Percentiles rank a stretch among this genome's conserved stretches.
Evolutionary conservation across 2,888 invertebrate genomes (phyloP).

Genomic region (Drosophila quasianomalipes): DNA sequence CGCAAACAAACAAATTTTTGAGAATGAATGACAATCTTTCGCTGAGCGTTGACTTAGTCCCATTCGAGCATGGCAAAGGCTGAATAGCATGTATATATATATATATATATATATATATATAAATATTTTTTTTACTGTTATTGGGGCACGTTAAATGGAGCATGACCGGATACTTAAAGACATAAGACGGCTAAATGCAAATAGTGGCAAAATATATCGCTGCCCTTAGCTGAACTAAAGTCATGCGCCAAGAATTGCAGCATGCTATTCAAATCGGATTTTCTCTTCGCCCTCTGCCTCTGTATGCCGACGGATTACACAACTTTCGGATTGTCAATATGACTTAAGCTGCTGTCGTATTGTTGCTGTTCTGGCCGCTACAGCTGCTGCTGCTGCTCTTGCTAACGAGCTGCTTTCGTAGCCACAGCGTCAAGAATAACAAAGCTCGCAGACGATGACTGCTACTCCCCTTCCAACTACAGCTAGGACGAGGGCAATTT

Average conservation of each 20-base stretch:
- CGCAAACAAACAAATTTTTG: slow-evolving; percentile 55
- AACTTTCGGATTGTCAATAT: slow-evolving; percentile 62
- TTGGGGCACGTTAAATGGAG: slow-evolving; percentile 23
- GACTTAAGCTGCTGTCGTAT: slow-evolving; percentile 60
- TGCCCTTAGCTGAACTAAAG: slow-evolving; percentile 44
- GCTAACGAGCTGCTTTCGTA: slow-evolving; percentile 68
- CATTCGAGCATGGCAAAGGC: slow-evolving; percentile 22
- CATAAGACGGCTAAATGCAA: slow-evolving; percentile 75
- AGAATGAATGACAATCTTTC: slow-evolving; percentile 32
- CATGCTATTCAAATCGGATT: slow-evolving; percentile 63
- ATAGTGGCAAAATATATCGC: slow-evolving; percentile 72
- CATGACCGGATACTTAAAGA: slow-evolving; percentile 54
- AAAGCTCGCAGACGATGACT: slow-evolving; percentile 38
- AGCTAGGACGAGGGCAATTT: slow-evolving; percentile 49
- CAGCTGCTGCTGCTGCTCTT: slow-evolving; percentile 16
- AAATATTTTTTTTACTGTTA: slow-evolving; percentile 22
- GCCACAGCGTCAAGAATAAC: slow-evolving; percentile 73
- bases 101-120: background rate
- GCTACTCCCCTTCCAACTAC: slow-evolving; percentile 5
- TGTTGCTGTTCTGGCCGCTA: slow-evolving; percentile 54
- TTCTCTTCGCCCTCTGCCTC: slow-evolving; percentile 4
- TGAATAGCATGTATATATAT: slow-evolving; percentile 29
- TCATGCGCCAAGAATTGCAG: slow-evolving; percentile 34
- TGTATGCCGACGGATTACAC: slow-evolving; percentile 50
- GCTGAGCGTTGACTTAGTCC: slow-evolving; percentile 48